Conservation (phyloP, 1,140 invertebrate species). For the Platyscapa corneri region DNA sequence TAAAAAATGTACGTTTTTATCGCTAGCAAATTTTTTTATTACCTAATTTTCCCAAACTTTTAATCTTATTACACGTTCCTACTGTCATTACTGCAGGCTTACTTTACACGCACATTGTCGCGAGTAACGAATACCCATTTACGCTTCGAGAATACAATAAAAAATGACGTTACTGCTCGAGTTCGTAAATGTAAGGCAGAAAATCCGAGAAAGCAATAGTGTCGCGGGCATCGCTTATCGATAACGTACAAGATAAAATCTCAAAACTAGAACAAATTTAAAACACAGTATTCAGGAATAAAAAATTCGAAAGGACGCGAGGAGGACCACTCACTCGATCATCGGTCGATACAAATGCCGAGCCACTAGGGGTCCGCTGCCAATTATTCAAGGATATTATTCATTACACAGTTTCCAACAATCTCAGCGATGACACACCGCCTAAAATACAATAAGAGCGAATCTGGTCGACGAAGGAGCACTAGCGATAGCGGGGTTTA, state of each 20-base stretch:
- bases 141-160: neutral
- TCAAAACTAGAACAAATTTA: neutral
- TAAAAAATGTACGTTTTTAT: neutral
- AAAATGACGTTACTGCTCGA: neutral
- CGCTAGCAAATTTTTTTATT: neutral
- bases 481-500: no score
- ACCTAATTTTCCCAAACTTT: no score
- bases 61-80: no score
- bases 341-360: no score
- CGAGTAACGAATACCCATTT: neutral
- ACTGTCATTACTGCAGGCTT: no score
- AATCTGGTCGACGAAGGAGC: neutral
- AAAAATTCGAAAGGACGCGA: no score
- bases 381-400: no score
- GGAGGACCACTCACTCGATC: no score
- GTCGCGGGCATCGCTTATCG: neutral
- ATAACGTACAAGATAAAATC: neutral
- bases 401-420: no score
- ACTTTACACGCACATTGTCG: no score
- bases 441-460: neutral
- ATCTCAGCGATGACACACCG: no score
- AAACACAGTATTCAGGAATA: neutral
- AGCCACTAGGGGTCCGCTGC: no score
- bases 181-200: neutral
- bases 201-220: neutral